Base-by-base conservation (phyloP, 2,888 invertebrate genomes). In the Elysia crispata region DNA sequence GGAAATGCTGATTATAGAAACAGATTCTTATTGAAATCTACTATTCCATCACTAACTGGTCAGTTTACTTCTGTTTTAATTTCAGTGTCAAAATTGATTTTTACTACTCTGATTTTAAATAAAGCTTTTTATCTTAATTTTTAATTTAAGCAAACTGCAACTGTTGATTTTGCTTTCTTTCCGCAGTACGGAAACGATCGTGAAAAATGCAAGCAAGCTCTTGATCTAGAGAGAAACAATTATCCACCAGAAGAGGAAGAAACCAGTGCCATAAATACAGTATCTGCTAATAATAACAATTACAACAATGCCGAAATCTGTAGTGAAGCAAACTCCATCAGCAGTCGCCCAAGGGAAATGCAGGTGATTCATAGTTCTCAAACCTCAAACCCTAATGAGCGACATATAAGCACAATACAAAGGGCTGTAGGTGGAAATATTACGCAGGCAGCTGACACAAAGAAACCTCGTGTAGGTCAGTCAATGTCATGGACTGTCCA, bases 121-220 rank as follows among this genome's bases (percentile, higher is more conserved):
- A n/a, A n/a, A n/a, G n/a, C n/a, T n/a, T 15, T 64, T 23, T 64
- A 28, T 23, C 41, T 41, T 30, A 20, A 33, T 41, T 64, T 8
- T n/a, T 33, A 50, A 31, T 67, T 25, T n/a, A 11, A 57, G 11
- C 25, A 11, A 3, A 5, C 6, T 49, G 23, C 60, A 60, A 33
- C 20, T 5, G 3, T 33, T 76, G 18, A 15, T 13, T 25, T 8
- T 69, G 25, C 74, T 73, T 73, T 74, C 78, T 64, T 81, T 41
- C 88, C 88, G 77, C 87, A 90, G 90, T 84, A 85, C 83, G 82
- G 85, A 41, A 88, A 89, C 85, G 86, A 89, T 77, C 83, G 86
- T 75, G 85, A 88, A 49, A 86, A 85, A 83, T 89, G 89, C 75
- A 84, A 88, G 76, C 87, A 89, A 80, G 85, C 84, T 50, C 81